phyloP scores from a whole-genome alignment of 2,888 invertebrate species.

The Saturnia japonica region DNA sequence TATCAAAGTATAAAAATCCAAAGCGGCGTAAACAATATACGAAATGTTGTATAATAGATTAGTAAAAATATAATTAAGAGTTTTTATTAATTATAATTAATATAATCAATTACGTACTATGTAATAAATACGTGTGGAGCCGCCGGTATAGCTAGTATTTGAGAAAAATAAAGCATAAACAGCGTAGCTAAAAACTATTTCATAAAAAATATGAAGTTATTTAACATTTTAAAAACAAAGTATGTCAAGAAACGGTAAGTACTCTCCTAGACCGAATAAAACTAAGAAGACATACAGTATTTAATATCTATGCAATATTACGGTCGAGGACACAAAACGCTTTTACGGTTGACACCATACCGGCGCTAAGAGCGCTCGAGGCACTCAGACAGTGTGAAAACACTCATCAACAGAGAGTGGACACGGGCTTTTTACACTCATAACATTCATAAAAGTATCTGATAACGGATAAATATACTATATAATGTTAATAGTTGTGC shows the following conservation, averaged over 20 bases:
- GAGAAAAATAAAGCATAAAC: too few relatives aligned
- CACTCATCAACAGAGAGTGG: not conserved
- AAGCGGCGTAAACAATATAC: too few relatives aligned
- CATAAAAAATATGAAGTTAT: too few relatives aligned
- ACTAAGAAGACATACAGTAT: not conserved
- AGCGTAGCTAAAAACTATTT: too few relatives aligned
- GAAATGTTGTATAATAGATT: too few relatives aligned
- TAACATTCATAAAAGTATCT: not conserved
- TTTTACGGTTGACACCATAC: slow-evolving; percentile 11
- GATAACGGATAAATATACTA: too few relatives aligned
- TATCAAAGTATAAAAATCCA: too few relatives aligned
- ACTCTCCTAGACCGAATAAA: not conserved
- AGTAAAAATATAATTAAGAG: too few relatives aligned
- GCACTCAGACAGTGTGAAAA: slow-evolving; percentile 9
- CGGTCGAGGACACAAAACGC: slow-evolving; percentile 4
- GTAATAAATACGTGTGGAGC: too few relatives aligned
- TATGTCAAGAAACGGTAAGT: not conserved
- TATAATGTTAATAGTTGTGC: too few relatives aligned
- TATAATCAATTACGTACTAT: too few relatives aligned
- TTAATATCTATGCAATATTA: slow-evolving; percentile 1
- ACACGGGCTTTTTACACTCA: slow-evolving; percentile 4
- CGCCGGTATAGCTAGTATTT: not conserved
- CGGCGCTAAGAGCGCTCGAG: not conserved
- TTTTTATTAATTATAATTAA: too few relatives aligned
- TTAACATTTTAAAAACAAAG: not conserved